A percentile compares a stretch with the other conserved stretches of the same genome.
These are phyloP conservation scores for Atrina japonica DNA, from an alignment of 2,888 invertebrate genomes.

Conservation along the genomic window DNA sequence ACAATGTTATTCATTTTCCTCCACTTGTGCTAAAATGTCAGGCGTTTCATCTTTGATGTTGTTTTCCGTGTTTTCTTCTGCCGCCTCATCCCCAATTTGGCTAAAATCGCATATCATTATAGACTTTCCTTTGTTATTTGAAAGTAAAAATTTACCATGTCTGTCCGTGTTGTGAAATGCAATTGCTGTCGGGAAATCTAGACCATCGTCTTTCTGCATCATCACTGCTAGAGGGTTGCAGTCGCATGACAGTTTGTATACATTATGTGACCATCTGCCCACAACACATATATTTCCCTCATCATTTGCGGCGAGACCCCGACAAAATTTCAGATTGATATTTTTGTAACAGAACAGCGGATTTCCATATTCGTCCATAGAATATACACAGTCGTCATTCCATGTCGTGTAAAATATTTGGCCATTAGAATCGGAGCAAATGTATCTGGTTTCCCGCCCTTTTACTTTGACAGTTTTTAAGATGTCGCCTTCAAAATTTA, in stretches of 20 bases:
- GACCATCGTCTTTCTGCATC: slow-evolving; percentile 21
- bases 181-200: slow-evolving; percentile 20
- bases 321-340: slow-evolving; percentile 18
- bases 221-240: slow-evolving; percentile 16
- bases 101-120: slow-evolving; percentile 5
- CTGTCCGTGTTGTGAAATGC: slow-evolving; percentile 7
- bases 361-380: slow-evolving; percentile 14
- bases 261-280: slow-evolving; percentile 34
- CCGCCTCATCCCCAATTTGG: not conserved
- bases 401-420: slow-evolving; percentile 28
- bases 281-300: slow-evolving; percentile 26
- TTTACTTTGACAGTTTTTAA: slow-evolving; percentile 8
- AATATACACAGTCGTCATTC: slow-evolving; percentile 25
- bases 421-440: slow-evolving; percentile 12
- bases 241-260: slow-evolving; percentile 16
- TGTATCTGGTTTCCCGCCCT: slow-evolving; percentile 10
- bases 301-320: slow-evolving; percentile 13
- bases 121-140: slow-evolving; percentile 19
- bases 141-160: slow-evolving; percentile 2
- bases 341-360: slow-evolving; percentile 10
- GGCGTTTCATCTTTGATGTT: not conserved
- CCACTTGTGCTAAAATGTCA: not conserved
- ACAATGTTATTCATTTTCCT: not conserved
- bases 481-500: slow-evolving; percentile 14
- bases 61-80: not conserved